Evolutionary conservation across 2,888 invertebrate species (phyloP), one percentile per base, ranked within the genome.

Genomic region (Tetanocera ferruginea): DNA sequence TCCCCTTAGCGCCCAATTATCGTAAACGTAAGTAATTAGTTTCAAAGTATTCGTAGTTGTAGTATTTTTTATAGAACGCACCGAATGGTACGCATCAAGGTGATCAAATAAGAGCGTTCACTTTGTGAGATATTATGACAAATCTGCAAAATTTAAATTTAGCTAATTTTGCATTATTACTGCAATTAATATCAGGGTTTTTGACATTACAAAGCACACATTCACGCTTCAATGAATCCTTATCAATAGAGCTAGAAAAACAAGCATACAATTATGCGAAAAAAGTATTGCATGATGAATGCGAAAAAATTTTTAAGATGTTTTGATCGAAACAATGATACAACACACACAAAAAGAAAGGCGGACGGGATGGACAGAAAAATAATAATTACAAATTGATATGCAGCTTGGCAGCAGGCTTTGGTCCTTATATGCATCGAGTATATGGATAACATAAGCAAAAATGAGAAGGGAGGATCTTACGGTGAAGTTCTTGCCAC

Each of bases 321-420:
- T 19, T 60, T 28, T 14, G 11, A 55, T 25, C 57, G 5, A 11
- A 60, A 60, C 57, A 60, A 19, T 19, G 25, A 60, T 3, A 4
- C 23, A 9, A 70, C 57, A 60, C 52, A 23, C 52, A 70, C 51
- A 28, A 5, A 28, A 9, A n/a, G 52, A 70, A 28, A 51, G 51
- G 52, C 51, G 17, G 25, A 28, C 52, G n/a, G n/a, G 9, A 52
- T 25, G 43, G 43, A 43, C 3, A 43, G 11, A 43, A 52, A 52
- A 51, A 28, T 55, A 70, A 31, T 70, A 70, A 52, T 70, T 70
- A 52, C 51, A 8, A 25, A 52, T 25, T 70, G 70, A 70, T 70
- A 51, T 70, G 70, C 51, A 31, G 28, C 52, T 31, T 28, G 70
- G 52, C 5, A 25, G 23, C 57, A 60, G 57, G 11, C 57, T 3